Evolutionary conservation across 2,113 vertebrate genomes (phyloP), one percentile per base, ranked within the genome.

Genomic region (Myotis brandtii): DNA sequence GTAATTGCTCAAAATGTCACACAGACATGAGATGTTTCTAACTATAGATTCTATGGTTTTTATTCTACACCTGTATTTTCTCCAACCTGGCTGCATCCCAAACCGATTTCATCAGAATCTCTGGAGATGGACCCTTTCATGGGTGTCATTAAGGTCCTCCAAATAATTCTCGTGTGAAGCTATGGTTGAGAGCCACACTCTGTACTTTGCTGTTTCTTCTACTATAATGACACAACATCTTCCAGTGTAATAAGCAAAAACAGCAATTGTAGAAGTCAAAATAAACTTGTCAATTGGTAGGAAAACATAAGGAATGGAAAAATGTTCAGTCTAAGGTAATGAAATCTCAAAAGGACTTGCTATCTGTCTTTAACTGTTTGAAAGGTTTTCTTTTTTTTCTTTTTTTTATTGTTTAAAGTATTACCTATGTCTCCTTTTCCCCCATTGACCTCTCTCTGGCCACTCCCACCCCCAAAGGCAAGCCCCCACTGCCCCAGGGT

Each of bases 271-370:
- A 16, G 11, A 54, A 86, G 23, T 83, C 66, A 82, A 46, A 76
- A 76, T 95, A 77, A 87, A 89, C 3, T 64, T 52, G 7, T 64
- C 77, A 90, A 17, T 54, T 82, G 50, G 8, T 11, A 75, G 43
- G 50, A 75, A 95, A 95, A 96, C 23, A 48, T 25, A 72, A 67
- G 9, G 8, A 88, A 85, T 48, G 80, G 75, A 82, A 95, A 83
- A 48, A 17, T 43, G 2, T 32, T 76, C 43, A 76, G n/a, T 32
- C 0, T 48, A 50, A 85, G 37, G 46, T 89, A 92, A 85, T 80
- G 54, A 73, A 80, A 79, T 43, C 43, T 40, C 48, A 54, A 43
- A 86, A 77, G 40, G 25, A 66, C 48, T 72, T 77, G 52, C n/a
- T 79, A 13, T 59, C 82, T 89, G 43, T 56, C 54, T 89, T 85